Evolutionary conservation across 2,113 vertebrate genomes (phyloP).

Genomic region (Peromyscus californicus): DNA sequence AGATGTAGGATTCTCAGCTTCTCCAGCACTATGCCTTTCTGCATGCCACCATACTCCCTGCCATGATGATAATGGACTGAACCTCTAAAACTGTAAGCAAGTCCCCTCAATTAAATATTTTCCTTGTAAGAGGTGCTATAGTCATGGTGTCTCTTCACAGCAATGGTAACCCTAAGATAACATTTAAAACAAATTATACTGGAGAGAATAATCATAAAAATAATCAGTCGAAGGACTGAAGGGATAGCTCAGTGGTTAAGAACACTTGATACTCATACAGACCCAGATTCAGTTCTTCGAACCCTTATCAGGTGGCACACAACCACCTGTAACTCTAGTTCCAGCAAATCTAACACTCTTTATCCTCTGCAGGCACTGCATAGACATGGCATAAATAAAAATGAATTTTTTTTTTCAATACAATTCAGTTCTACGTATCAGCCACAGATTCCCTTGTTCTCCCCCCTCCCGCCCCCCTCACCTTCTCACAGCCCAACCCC

Average conservation of each 20-base stretch:
- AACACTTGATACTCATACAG: neutral
- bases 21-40: neutral
- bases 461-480: too few species aligned
- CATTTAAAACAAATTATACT: neutral
- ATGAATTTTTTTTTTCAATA: too few species aligned
- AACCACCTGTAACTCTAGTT: neutral
- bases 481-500: too few species aligned
- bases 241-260: neutral
- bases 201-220: neutral
- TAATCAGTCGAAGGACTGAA: neutral
- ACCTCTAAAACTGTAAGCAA: neutral
- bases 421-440: too few species aligned
- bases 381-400: neutral
- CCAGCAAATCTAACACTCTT: neutral
- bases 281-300: neutral
- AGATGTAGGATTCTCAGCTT: neutral
- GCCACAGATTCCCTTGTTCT: too few species aligned
- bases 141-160: neutral
- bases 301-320: neutral
- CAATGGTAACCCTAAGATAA: neutral
- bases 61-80: neutral
- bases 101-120: neutral
- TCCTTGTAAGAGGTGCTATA: neutral
- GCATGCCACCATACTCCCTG: neutral
- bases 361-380: neutral